Conservation (phyloP, 1,140 invertebrate species). For the Anastatus disparis region DNA sequence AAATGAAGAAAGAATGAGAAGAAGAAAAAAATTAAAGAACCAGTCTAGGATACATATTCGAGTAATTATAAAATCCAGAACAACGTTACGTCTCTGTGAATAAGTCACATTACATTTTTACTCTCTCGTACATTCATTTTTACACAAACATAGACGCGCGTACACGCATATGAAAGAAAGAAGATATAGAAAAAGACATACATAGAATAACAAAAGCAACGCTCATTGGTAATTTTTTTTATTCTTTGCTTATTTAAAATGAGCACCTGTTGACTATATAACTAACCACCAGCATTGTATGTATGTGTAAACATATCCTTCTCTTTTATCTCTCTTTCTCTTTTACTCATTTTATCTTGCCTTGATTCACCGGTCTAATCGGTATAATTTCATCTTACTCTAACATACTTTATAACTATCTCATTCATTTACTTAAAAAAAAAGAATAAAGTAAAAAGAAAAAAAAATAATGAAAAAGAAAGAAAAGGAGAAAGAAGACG, state of each 20-base stretch:
- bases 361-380: constrained; percentile 11
- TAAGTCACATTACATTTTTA: background rate
- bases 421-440: background rate
- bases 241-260: too few relatives aligned
- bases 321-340: background rate
- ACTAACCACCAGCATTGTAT: background rate
- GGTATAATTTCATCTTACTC: background rate
- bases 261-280: background rate
- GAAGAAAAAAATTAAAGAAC: background rate
- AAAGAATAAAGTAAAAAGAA: background rate
- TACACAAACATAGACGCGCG: too few relatives aligned
- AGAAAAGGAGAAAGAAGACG: background rate
- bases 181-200: background rate
- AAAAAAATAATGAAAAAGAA: too few relatives aligned
- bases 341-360: background rate
- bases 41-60: background rate
- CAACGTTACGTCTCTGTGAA: constrained; percentile 14
- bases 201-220: too few relatives aligned
- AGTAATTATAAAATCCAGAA: constrained; percentile 22
- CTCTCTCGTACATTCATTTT: background rate
- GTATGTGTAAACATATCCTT: too few relatives aligned
- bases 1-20: background rate
- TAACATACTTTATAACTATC: background rate
- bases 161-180: background rate
- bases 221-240: too few relatives aligned